phyloP scores from a whole-genome alignment of 2,113 vertebrate genomes.

The Lota lota region DNA sequence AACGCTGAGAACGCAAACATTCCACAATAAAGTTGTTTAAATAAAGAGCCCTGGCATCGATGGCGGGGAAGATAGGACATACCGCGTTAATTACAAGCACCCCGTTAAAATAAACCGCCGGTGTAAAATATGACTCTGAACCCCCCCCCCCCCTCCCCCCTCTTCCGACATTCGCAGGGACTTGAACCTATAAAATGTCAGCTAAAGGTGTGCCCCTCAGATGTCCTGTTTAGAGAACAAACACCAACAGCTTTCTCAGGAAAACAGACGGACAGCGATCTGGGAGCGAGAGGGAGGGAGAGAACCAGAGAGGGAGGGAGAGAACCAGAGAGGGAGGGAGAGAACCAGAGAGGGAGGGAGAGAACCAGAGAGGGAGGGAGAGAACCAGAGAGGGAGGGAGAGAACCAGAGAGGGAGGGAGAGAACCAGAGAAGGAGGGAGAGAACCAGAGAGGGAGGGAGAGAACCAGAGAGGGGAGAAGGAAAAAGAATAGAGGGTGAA shows the following conservation, averaged over 20 bases:
- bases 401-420: no score
- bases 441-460: no score
- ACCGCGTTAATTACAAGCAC: conserved; percentile 96
- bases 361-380: no score
- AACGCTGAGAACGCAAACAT: conserved; percentile 98
- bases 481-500: conserved; percentile 16
- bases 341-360: conserved; percentile 1
- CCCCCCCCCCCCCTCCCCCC: conserved; percentile 5
- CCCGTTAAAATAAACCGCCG: conserved; percentile 97
- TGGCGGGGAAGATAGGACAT: conserved; percentile 93
- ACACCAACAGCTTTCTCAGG: conserved; percentile 54
- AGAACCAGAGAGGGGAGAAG: no score
- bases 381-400: no score
- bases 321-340: conserved; percentile 20
- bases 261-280: conserved; percentile 2
- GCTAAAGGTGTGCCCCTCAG: conserved; percentile 85
- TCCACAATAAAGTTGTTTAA: conserved; percentile 99
- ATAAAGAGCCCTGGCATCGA: conserved; percentile 93
- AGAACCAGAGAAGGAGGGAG: no score
- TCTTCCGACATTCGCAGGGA: conserved; percentile 65
- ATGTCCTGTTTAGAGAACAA: conserved; percentile 82
- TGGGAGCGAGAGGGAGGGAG: conserved; percentile 22
- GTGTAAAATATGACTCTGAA: conserved; percentile 78
- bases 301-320: conserved; percentile 32
- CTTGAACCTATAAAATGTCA: conserved; percentile 90